Evolutionary conservation across 2,797 vertebrate species (phyloP).

Genomic region (Epinephelus awoara): DNA sequence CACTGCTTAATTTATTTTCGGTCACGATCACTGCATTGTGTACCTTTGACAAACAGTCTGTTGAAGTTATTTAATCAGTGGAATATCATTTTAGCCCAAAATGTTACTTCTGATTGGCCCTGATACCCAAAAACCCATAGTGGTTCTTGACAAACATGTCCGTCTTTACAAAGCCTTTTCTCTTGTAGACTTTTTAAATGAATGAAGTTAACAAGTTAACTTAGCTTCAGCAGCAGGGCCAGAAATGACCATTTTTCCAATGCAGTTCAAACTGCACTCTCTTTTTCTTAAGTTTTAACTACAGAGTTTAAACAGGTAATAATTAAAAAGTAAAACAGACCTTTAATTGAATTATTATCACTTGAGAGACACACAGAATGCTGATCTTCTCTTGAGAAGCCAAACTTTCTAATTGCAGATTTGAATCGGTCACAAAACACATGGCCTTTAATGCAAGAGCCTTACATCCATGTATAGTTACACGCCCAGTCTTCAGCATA

Average conservation of each 20-base stretch:
- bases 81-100: conserved; percentile 35
- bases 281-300: background rate
- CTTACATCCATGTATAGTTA: background rate
- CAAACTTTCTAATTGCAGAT: background rate
- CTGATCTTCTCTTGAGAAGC: background rate
- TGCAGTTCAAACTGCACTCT: background rate
- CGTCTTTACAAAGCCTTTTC: background rate
- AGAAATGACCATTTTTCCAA: background rate
- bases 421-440: background rate
- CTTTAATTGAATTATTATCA: background rate
- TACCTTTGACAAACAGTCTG: conserved; percentile 35
- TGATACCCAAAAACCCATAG: conserved; percentile 5
- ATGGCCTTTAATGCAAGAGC: background rate
- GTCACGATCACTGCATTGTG: conserved; percentile 20
- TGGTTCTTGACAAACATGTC: background rate
- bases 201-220: background rate
- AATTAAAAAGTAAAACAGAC: background rate
- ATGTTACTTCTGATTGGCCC: conserved; percentile 13
- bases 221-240: background rate
- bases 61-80: conserved; percentile 31
- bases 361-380: background rate
- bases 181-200: background rate
- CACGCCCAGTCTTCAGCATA: background rate
- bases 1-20: conserved; percentile 43
- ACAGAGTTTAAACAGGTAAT: background rate